These are phyloP conservation scores for Perca fluviatilis DNA, from an alignment of 2,113 vertebrate genomes.

Conservation along the genomic window DNA sequence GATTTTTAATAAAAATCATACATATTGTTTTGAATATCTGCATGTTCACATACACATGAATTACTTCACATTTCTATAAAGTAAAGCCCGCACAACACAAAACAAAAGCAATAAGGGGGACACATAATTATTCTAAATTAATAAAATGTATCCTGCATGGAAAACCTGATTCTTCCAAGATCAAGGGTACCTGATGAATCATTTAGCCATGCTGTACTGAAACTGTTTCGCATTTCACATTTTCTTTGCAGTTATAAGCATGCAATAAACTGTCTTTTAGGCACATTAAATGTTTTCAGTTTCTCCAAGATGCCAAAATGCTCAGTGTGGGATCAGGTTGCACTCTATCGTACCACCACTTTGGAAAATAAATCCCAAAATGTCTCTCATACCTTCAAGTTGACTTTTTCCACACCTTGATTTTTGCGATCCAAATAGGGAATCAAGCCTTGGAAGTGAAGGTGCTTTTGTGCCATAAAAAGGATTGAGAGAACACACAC, in stretches of 20 bases:
- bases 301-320: not conserved
- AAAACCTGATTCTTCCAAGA: not conserved
- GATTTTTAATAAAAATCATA: not conserved
- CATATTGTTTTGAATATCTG: not conserved
- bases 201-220: constrained; percentile 4
- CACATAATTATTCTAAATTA: not conserved
- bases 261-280: not conserved
- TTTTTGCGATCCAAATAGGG: not conserved
- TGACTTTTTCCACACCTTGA: not conserved
- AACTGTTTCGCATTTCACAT: not conserved
- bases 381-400: not conserved
- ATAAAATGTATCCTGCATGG: not conserved
- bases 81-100: not conserved
- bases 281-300: too few species aligned
- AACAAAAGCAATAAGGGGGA: not conserved
- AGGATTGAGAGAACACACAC: not conserved
- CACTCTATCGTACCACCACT: not conserved
- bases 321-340: constrained; percentile 4
- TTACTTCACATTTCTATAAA: not conserved
- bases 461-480: constrained; percentile 1
- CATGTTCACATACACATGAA: not conserved
- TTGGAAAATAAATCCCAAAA: not conserved
- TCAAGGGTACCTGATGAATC: not conserved
- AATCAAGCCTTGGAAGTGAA: not conserved
- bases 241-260: not conserved